Evolutionary conservation across 2,888 invertebrate genomes (phyloP), one percentile per base, ranked within the genome.

Genomic region (Leucania comma): DNA sequence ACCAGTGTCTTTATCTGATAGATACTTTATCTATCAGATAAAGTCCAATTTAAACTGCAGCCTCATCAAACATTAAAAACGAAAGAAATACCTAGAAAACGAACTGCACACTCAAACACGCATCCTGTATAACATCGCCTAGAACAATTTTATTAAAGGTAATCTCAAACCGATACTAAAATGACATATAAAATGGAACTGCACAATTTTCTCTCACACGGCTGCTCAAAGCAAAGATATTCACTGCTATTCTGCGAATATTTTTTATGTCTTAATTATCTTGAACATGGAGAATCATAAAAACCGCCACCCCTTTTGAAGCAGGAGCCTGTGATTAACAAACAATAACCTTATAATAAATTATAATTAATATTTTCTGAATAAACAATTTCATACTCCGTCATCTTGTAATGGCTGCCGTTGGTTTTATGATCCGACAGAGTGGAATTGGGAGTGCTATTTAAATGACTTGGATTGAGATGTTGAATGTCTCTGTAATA

Each of bases 241-340:
- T 74, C 78, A 75, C 69, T 81, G 75, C 75, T 66, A 75, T 90
- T 90, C 89, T 72, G 69, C 79, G 88, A 90, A 91, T 72, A 81
- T 75, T 86, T 85, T 91, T 91, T 88, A 92, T 88, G 90, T 92
- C 91, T 92, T 91, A 87, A 92, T 92, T 90, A 92, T 88, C 85
- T 87, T 78, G 72, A 67, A 81, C 63, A 72, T 79, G 83, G 76
- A 78, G 59, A 60, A 54, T 80, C 87, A 82, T 90, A 86, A 91
- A 85, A 67, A 56, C 51, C 69, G 50, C 80, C 80, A 72, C 79
- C 77, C 58, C 81, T 73, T 68, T 75, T 81, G 80, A 65, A 72
- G 68, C 62, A 50, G 74, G 59, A 85, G 76, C 82, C 84, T 72
- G 85, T 90, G 85, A 91, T 91, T 87, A 90, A 88, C 88, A 91